Conservation (phyloP, 2,888 invertebrate genomes). For the Parnassius apollo region DNA sequence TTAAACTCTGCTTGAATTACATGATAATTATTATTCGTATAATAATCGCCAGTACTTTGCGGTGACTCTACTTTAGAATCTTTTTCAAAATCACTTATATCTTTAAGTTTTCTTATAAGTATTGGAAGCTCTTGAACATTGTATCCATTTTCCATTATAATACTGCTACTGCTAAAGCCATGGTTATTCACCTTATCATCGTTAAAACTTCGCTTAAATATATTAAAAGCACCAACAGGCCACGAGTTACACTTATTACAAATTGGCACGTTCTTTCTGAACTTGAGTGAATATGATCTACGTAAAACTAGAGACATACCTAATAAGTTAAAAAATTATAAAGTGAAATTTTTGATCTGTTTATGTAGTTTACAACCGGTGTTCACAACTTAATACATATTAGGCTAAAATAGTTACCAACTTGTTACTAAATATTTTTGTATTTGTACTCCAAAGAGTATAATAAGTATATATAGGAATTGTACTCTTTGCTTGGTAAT, state of each 20-base stretch:
- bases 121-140: constrained; percentile 85
- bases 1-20: constrained; percentile 72
- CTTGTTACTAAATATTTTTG: too few species aligned
- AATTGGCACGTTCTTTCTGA: constrained; percentile 45
- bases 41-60: constrained; percentile 47
- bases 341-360: neutral
- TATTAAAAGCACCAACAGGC: constrained; percentile 17
- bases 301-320: constrained; percentile 59
- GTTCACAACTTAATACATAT: too few species aligned
- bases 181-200: constrained; percentile 57
- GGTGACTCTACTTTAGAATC: constrained; percentile 37
- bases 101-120: constrained; percentile 78
- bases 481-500: too few species aligned
- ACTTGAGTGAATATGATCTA: constrained; percentile 53
- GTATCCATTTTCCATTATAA: constrained; percentile 85
- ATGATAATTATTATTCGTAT: constrained; percentile 50
- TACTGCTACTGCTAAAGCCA: constrained; percentile 69
- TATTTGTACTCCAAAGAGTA: too few species aligned
- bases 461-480: too few species aligned
- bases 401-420: too few species aligned
- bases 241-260: constrained; percentile 21
- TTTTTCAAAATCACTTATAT: constrained; percentile 57
- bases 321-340: constrained; percentile 12
- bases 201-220: constrained; percentile 43
- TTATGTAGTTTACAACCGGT: too few species aligned